Base-by-base conservation (phyloP, 2,888 invertebrate genomes). In the Trilocha varians region DNA sequence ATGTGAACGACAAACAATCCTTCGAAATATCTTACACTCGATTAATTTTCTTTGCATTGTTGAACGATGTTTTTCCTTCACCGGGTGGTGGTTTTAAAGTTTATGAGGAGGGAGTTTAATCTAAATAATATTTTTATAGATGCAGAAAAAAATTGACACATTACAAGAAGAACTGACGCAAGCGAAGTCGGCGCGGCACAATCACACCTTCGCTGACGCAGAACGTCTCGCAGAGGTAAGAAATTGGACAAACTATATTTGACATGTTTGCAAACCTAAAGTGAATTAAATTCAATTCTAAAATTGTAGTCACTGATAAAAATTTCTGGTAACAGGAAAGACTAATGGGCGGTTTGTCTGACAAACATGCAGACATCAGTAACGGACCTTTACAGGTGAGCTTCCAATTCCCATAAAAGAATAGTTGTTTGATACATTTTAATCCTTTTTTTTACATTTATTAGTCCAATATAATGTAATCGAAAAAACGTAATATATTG, bases 91-190 rank as follows among this genome's bases (percentile, higher is more conserved):
- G 69, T 56, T 32, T 11, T 11, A 3, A 13, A 11, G 11, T 32
- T n/a, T 14, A 32, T 14, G 18, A 9, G 14, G 6, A 39, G 5
- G 32, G 9, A 15, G 8, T 35, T 13, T 32, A 4, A 37, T 18
- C 34, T 32, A 16, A 5, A 35, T 40, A 36, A 46, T 44, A 16
- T 42, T 53, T 44, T 39, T 51, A 42, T 66, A 88, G 88, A 78
- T 88, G 75, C 86, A 87, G 67, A 75, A 75, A 38, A 87, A 87
- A 68, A 80, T 87, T 57, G 75, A 77, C 42, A 60, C 80, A 11
- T 65, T 88, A 47, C 80, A 88, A 64, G 63, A 59, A 16, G 82
- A 86, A 57, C 56, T 88, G 52, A 67, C 73, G 42, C 74, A 82
- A 44, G 63, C 65, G 53, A 68, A 65, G 48, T 55, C 60, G 32